Percentiles rank a stretch among this genome's conserved stretches.
These are phyloP conservation scores for Hippocampus kuda DNA, from an alignment of 2,797 vertebrate genomes.

Conservation along the genomic window DNA sequence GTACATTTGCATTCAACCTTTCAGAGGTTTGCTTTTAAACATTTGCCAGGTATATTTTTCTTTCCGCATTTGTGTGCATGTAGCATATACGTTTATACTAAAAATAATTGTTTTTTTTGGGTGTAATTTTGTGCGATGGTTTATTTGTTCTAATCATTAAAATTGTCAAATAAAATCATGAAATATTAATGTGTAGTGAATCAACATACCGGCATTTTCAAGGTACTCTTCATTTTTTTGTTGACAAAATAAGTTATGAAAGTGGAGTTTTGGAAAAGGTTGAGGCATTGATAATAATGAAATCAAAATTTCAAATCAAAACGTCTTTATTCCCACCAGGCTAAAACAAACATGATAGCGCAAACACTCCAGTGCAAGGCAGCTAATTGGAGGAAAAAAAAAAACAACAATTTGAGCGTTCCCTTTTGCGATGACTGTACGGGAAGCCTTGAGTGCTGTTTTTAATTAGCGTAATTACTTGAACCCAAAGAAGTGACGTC, in stretches of 20 bases:
- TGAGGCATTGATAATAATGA: not conserved
- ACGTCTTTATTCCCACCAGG: conserved; percentile 18
- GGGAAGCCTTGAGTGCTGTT: conserved; percentile 25
- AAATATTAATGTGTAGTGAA: no score
- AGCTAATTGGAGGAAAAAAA: conserved; percentile 23
- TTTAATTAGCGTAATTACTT: conserved; percentile 46
- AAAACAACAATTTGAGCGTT: conserved; percentile 29
- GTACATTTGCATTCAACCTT: no score
- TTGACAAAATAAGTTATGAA: conserved; percentile 8
- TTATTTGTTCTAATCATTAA: not conserved
- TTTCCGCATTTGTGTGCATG: no score
- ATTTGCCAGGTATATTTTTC: no score
- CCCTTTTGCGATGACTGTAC: conserved; percentile 20
- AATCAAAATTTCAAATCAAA: not conserved
- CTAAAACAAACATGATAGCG: conserved; percentile 31
- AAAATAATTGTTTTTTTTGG: no score
- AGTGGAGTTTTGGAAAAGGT: not conserved
- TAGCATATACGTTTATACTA: no score
- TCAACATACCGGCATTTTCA: no score
- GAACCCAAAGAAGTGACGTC: not conserved
- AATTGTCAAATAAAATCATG: not conserved
- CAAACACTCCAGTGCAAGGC: not conserved
- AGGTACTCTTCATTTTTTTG: not conserved
- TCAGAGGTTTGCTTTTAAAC: no score
- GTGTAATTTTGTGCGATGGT: not conserved